These are phyloP conservation scores for Corythornis leucogaster DNA, from an alignment of 2,797 vertebrate genomes.

Conservation along the genomic window DNA sequence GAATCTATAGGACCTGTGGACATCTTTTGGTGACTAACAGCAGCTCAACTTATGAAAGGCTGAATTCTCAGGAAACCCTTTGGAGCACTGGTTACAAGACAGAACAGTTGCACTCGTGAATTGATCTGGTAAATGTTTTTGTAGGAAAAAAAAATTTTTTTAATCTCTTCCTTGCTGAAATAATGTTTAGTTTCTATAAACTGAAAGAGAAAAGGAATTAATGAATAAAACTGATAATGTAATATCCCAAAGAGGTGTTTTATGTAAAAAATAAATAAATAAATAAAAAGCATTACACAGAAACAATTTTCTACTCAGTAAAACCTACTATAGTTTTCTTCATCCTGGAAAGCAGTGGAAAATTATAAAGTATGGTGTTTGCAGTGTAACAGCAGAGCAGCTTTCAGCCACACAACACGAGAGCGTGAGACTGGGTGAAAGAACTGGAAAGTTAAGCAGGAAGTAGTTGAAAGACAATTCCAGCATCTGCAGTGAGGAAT, in stretches of 20 bases:
- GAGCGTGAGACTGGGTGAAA: not conserved
- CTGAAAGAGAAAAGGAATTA: not conserved
- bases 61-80: not conserved
- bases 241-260: not conserved
- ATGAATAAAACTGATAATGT: not conserved
- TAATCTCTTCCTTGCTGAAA: not conserved
- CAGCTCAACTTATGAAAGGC: not conserved
- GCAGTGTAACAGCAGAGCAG: not conserved
- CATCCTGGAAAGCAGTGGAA: not conserved
- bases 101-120: not conserved
- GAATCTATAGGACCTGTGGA: not conserved
- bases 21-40: not conserved
- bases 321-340: not conserved
- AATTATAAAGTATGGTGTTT: not conserved
- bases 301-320: not conserved
- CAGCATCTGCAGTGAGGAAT: not conserved
- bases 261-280: not conserved
- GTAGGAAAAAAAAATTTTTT: not conserved
- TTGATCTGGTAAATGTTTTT: not conserved
- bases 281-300: not conserved
- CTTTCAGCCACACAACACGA: not conserved
- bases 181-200: not conserved
- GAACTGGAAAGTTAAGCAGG: not conserved
- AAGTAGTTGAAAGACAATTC: slow-evolving; percentile 13
- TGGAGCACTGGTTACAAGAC: not conserved